phyloP scores from a whole-genome alignment of 1,140 invertebrate genomes.

The Sminthurinus signatus region DNA sequence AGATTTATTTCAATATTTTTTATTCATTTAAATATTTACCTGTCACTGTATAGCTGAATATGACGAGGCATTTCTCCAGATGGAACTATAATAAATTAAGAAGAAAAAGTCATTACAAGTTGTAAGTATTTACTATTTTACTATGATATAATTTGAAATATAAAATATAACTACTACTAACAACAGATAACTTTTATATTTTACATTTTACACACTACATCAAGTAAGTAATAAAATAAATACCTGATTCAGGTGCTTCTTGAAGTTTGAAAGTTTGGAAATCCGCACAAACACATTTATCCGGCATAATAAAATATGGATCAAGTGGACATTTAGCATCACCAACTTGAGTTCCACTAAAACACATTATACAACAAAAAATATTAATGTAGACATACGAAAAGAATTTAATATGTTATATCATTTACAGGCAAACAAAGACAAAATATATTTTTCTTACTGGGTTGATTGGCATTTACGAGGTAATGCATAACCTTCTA shows the following conservation, averaged over 20 bases:
- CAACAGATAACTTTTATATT: too few species aligned
- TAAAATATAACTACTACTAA: too few species aligned
- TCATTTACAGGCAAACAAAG: too few species aligned
- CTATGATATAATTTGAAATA: too few species aligned
- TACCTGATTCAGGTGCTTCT: constrained; percentile 59
- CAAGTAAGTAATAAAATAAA: too few species aligned
- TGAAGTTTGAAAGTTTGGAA: constrained; percentile 61
- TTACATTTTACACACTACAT: too few species aligned
- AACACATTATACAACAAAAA: constrained; percentile 10
- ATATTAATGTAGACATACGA: constrained; percentile 12
- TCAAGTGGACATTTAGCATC: constrained; percentile 89
- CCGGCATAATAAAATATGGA: constrained; percentile 95
- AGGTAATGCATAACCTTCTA: constrained; percentile 95
- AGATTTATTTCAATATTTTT: constrained; percentile 26
- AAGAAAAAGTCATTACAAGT: too few species aligned
- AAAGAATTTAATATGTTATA: too few species aligned
- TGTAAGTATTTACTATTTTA: too few species aligned
- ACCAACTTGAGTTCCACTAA: constrained; percentile 76
- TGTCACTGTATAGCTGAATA: constrained; percentile 88
- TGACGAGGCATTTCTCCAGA: constrained; percentile 98
- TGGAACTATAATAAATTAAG: too few species aligned
- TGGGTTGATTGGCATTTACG: constrained; percentile 73
- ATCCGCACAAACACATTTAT: constrained; percentile 95
- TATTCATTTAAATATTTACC: constrained; percentile 47
- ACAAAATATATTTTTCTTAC: too few species aligned